phyloP scores from a whole-genome alignment of 2,888 invertebrate genomes.

The Chymomyza caudatula region DNA sequence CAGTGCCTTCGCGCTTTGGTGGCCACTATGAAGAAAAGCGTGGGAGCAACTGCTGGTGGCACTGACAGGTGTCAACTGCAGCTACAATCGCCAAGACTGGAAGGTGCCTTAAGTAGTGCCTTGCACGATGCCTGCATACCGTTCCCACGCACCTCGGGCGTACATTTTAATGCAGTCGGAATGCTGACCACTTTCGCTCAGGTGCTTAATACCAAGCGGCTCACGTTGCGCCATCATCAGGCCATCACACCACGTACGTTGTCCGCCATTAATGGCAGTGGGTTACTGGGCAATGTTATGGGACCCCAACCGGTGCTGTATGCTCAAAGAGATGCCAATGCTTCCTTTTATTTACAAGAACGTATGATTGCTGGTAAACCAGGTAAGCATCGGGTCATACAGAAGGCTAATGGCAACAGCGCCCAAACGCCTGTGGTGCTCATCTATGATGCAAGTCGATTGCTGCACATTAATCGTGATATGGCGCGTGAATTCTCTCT shows the following conservation, averaged over 20 bases:
- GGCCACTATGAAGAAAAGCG: conserved; percentile 80
- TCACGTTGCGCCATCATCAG: conserved; percentile 85
- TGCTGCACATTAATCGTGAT: conserved; percentile 88
- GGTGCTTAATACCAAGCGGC: conserved; percentile 83
- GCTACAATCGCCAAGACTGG: conserved; percentile 76
- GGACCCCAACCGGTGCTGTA: conserved; percentile 73
- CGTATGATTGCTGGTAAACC: conserved; percentile 77
- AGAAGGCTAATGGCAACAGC: conserved; percentile 49
- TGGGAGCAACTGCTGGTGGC: conserved; percentile 44
- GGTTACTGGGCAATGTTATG: conserved; percentile 77
- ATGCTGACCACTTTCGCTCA: conserved; percentile 91
- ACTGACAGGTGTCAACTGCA: conserved; percentile 75
- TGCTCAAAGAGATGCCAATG: conserved; percentile 81
- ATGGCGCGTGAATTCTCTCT: conserved; percentile 90
- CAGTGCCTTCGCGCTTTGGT: conserved; percentile 89
- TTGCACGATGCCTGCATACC: conserved; percentile 89
- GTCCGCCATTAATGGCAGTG: conserved; percentile 83
- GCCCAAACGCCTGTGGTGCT: conserved; percentile 71
- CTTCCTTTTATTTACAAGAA: conserved; percentile 89
- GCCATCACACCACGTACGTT: conserved; percentile 87
- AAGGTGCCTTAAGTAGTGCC: conserved; percentile 77
- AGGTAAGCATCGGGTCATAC: conserved; percentile 77
- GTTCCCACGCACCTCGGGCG: conserved; percentile 95
- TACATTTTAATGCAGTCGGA: conserved; percentile 93
- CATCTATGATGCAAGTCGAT: conserved; percentile 77